A percentile compares a stretch with the other conserved stretches of the same genome.
Conservation (phyloP, 2,113 vertebrate genomes). For the Elephantulus edwardii region DNA sequence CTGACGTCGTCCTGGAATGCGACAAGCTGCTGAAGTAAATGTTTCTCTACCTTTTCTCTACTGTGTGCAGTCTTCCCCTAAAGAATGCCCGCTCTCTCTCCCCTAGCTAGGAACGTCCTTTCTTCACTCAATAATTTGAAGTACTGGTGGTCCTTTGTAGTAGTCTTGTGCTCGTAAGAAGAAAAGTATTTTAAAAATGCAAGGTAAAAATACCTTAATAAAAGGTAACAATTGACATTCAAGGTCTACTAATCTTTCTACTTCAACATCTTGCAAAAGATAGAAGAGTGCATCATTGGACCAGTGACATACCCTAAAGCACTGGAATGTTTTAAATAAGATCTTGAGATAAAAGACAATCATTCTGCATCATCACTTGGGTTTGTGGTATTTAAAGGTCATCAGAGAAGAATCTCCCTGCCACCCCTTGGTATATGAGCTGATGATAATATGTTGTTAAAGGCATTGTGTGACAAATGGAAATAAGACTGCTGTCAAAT, state of each 20-base stretch:
- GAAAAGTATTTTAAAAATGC: slow-evolving; percentile 45
- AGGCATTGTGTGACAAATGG: slow-evolving; percentile 77
- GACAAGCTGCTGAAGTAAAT: background rate
- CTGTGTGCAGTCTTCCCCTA: background rate
- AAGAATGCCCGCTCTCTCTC: too few species aligned
- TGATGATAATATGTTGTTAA: slow-evolving; percentile 77
- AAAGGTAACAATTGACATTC: slow-evolving; percentile 70
- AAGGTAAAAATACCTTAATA: slow-evolving; percentile 47
- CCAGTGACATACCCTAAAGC: slow-evolving; percentile 43
- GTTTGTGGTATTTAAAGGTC: slow-evolving; percentile 84
- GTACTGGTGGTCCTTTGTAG: background rate
- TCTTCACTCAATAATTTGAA: background rate
- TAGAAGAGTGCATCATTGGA: slow-evolving; percentile 26
- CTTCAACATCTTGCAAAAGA: slow-evolving; percentile 26
- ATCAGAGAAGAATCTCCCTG: slow-evolving; percentile 79
- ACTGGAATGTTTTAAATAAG: slow-evolving; percentile 63
- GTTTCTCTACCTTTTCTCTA: too few species aligned
- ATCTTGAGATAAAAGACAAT: slow-evolving; percentile 57
- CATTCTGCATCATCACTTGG: slow-evolving; percentile 71
- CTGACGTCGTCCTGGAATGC: background rate
- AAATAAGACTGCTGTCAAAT: slow-evolving; percentile 80
- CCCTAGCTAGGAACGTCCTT: accelerated
- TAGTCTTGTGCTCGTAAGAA: slow-evolving; percentile 9
- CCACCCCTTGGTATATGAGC: slow-evolving; percentile 75
- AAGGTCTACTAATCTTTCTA: slow-evolving; percentile 57